Evolutionary conservation across 2,888 invertebrate genomes (phyloP).

Genomic region (Cyrtodaria siliqua): DNA sequence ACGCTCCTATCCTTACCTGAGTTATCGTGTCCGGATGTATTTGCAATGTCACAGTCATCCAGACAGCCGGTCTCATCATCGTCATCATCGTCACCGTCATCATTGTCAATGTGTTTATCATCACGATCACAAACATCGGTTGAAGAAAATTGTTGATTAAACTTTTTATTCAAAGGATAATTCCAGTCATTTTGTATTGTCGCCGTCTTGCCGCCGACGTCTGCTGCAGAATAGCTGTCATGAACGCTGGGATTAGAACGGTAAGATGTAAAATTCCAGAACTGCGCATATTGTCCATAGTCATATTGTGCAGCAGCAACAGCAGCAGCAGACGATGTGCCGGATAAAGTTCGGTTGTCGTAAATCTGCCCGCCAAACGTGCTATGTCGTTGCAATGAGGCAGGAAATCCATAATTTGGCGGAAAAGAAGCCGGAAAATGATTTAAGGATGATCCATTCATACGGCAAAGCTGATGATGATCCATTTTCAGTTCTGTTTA

Average conservation of each 20-base stretch:
- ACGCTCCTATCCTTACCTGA: too few species aligned
- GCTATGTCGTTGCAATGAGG: conserved; percentile 42
- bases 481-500: conserved; percentile 64
- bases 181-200: neutral
- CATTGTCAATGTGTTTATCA: neutral
- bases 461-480: conserved; percentile 68
- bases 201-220: too few species aligned
- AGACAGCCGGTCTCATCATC: too few species aligned
- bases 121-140: neutral
- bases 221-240: too few species aligned
- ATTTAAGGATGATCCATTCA: conserved; percentile 71
- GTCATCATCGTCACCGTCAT: neutral
- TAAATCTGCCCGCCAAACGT: conserved; percentile 47
- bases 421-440: conserved; percentile 66
- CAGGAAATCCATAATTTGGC: conserved; percentile 53
- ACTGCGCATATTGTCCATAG: conserved; percentile 39
- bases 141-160: neutral
- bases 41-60: too few species aligned
- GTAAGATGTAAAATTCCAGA: conserved; percentile 49
- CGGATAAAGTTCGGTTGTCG: conserved; percentile 12
- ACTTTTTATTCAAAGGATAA: neutral
- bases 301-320: conserved; percentile 18
- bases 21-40: too few species aligned
- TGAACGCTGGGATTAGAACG: conserved; percentile 29
- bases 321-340: neutral